Percentiles rank a stretch among this genome's conserved stretches.
Evolutionary conservation across 2,797 vertebrate species (phyloP).

Genomic region (Poeciliopsis infans): DNA sequence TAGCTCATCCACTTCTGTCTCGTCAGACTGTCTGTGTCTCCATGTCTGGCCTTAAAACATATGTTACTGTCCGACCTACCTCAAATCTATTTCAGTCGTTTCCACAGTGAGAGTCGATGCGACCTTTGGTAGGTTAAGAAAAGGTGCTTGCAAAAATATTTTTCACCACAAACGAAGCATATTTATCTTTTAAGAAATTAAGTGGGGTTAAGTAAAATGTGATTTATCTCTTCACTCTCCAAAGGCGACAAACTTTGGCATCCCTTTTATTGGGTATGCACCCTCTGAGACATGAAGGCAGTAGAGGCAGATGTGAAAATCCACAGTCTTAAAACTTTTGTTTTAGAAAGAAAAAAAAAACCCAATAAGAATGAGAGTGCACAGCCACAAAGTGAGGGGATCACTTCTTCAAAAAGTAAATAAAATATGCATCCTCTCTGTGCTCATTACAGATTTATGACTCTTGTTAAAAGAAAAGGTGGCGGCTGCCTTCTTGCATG

Average conservation of each 20-base stretch:
- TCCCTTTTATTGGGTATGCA: slow-evolving; percentile 73
- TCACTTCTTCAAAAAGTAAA: slow-evolving; percentile 79
- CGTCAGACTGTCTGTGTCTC: slow-evolving; percentile 32
- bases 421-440: slow-evolving; percentile 82
- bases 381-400: slow-evolving; percentile 74
- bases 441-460: slow-evolving; percentile 85
- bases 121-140: neutral
- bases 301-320: slow-evolving; percentile 65
- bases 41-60: slow-evolving; percentile 33
- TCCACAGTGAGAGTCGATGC: neutral
- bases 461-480: slow-evolving; percentile 82
- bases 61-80: neutral
- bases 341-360: slow-evolving; percentile 52
- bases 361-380: slow-evolving; percentile 59
- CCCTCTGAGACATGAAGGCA: slow-evolving; percentile 59
- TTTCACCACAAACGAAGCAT: slow-evolving; percentile 9
- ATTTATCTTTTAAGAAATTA: neutral
- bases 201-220: slow-evolving; percentile 29
- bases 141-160: neutral
- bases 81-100: slow-evolving; percentile 8
- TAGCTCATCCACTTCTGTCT: slow-evolving; percentile 57
- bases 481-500: slow-evolving; percentile 75
- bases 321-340: slow-evolving; percentile 73
- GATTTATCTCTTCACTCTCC: slow-evolving; percentile 41
- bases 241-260: slow-evolving; percentile 55